Evolutionary conservation across 30 jellyfish, hydroid and myxozoan species (phyloP).

Genomic region (Pseudorhiza aurosa): DNA sequence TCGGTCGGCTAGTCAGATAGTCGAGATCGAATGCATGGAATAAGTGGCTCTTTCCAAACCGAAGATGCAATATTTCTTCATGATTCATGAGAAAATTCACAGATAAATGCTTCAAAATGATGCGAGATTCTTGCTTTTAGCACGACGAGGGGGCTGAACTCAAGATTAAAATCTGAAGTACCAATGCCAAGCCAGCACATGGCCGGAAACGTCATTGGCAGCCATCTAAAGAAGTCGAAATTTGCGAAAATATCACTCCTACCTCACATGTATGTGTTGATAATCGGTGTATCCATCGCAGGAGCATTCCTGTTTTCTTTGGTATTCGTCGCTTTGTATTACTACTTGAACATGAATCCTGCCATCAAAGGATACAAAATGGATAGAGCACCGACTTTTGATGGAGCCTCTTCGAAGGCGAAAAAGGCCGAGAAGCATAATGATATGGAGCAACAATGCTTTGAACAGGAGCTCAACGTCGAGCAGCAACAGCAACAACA

Average conservation of each 20-base stretch:
- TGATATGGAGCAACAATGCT: neutral
- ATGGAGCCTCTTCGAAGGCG: constrained; percentile 4
- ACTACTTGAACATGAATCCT: constrained; percentile 71
- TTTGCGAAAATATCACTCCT: constrained; percentile 60
- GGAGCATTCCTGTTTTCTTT: constrained; percentile 96
- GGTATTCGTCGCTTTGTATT: constrained; percentile 79
- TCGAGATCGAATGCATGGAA: too few species aligned
- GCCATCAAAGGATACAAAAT: constrained; percentile 37
- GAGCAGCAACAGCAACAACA: constrained; percentile 11
- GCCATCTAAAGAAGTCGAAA: constrained; percentile 39
- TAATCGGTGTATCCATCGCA: constrained; percentile 92
- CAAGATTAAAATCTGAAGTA: constrained; percentile 66
- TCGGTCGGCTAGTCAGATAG: too few species aligned
- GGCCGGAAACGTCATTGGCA: constrained; percentile 35
- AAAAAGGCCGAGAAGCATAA: constrained; percentile 12
- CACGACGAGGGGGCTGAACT: constrained; percentile 39
- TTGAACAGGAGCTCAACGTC: neutral
- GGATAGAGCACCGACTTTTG: constrained; percentile 45
- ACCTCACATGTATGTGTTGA: constrained; percentile 95
- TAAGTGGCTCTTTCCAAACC: too few species aligned
- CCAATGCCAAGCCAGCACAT: constrained; percentile 50
- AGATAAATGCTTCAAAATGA: too few species aligned
- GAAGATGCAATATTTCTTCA: too few species aligned
- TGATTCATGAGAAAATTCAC: too few species aligned
- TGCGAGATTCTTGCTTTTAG: neutral